phyloP scores from a whole-genome alignment of 2,888 invertebrate species.

The Agrotis ipsilon region DNA sequence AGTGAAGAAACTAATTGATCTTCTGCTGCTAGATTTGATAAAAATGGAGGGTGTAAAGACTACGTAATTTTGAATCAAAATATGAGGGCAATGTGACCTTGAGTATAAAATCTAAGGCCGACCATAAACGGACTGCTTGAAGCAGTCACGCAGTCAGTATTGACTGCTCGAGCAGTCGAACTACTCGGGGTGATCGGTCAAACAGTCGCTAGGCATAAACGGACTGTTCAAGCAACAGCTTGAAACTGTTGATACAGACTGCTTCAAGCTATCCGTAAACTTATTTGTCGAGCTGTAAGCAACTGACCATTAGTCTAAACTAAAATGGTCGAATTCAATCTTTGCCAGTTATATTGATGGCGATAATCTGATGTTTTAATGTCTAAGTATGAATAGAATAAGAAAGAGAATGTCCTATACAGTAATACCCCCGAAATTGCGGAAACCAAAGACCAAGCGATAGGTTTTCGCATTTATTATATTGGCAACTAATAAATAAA shows the following conservation, averaged over 20 bases:
- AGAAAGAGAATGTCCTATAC: conserved; percentile 56
- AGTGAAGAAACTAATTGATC: conserved; percentile 30
- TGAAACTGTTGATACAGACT: too few relatives aligned
- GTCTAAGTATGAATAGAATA: conserved; percentile 41
- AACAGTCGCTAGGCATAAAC: too few relatives aligned
- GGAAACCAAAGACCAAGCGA: conserved; percentile 19
- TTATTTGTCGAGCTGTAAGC: conserved; percentile 34
- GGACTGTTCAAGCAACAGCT: too few relatives aligned
- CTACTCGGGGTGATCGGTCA: too few relatives aligned
- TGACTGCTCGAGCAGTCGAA: too few relatives aligned
- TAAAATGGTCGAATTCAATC: conserved; percentile 28
- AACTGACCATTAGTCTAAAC: conserved; percentile 38
- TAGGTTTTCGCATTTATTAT: conserved; percentile 19
- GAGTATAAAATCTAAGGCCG: conserved; percentile 18
- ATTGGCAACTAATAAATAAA: conserved; percentile 33
- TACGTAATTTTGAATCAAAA: conserved; percentile 52
- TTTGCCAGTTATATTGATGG: conserved; percentile 45
- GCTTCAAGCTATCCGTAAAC: not conserved
- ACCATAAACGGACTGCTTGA: too few relatives aligned
- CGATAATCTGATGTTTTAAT: conserved; percentile 45
- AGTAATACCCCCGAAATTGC: conserved; percentile 43
- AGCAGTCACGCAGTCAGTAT: too few relatives aligned
- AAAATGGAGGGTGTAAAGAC: conserved; percentile 55
- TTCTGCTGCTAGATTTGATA: conserved; percentile 24
- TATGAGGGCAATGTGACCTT: conserved; percentile 35